Conservation (phyloP, 2,113 vertebrate species). For the Ranitomeya imitator region DNA sequence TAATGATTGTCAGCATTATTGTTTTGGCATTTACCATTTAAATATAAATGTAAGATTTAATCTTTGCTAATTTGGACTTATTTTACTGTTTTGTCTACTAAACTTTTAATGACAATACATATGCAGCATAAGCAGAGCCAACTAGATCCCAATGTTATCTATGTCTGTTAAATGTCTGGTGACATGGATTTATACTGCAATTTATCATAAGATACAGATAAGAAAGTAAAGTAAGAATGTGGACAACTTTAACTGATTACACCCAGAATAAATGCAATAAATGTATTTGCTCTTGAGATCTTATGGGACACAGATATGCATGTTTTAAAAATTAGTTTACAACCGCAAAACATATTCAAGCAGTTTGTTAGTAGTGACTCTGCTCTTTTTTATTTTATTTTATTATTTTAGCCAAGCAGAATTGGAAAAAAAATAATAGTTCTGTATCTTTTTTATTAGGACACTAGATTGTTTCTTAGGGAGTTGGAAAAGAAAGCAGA, state of each 20-base stretch:
- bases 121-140: slow-evolving; percentile 60
- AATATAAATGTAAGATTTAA: slow-evolving; percentile 57
- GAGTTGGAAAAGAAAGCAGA: slow-evolving; percentile 11
- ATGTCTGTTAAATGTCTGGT: slow-evolving; percentile 61
- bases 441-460: slow-evolving; percentile 28
- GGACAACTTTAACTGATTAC: slow-evolving; percentile 71
- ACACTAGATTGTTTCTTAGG: slow-evolving; percentile 30
- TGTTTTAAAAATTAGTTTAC: slow-evolving; percentile 60
- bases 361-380: slow-evolving; percentile 13
- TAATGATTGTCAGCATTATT: slow-evolving; percentile 66
- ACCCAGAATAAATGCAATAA: slow-evolving; percentile 66
- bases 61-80: slow-evolving; percentile 48
- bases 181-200: slow-evolving; percentile 65
- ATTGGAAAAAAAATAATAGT: slow-evolving; percentile 18
- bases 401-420: slow-evolving; percentile 9
- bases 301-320: slow-evolving; percentile 39
- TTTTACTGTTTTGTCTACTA: slow-evolving; percentile 17
- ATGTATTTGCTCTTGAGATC: slow-evolving; percentile 59
- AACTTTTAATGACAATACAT: slow-evolving; percentile 64
- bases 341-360: slow-evolving; percentile 53
- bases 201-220: slow-evolving; percentile 67
- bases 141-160: slow-evolving; percentile 64
- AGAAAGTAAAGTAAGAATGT: slow-evolving; percentile 61
- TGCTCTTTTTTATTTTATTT: slow-evolving; percentile 2
- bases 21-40: slow-evolving; percentile 62